Base-by-base conservation (phyloP, 2,888 invertebrate genomes). In the Apamea crenata region DNA sequence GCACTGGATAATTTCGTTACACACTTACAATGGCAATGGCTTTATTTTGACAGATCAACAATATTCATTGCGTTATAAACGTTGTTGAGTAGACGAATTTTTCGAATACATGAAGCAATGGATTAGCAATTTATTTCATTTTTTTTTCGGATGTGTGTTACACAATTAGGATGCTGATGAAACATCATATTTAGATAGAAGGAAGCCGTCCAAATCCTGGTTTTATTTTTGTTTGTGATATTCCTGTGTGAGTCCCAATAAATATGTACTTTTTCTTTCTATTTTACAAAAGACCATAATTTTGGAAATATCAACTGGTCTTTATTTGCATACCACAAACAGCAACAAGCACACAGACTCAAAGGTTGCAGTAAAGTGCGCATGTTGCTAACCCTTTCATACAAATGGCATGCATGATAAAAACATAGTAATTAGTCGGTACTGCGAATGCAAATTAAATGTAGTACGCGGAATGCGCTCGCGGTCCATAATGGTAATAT, bases 361-460 rank as follows among this genome's bases (percentile, higher is more conserved):
- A 50, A 74, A 85, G 21, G 44, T 53, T 40, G 4, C 18, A 29
- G 36, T 61, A 61, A 73, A 69, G 14, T 56, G 50, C 44, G 32
- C 50, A 69, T 56, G 44, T 53, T 53, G 5, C 29, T 32, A 50
- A 72, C 59, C 61, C n/a, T 69, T 69, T 14, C 29, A 66, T 44
- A 79, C 65, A 78, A 84, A 86, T 86, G 56, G 18, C 40, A 32
- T 2, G 59, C 50, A 77, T 76, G 71, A 78, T 83, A 85, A 78
- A 83, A 88, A 85, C 72, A 77, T 75, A 86, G 78, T 73, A 78
- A 85, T 83, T 85, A 85, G 71, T 61, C 32, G 53, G 66, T 75
- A 77, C 77, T 59, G 70, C 47, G 73, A 88, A 88, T 80, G 86
- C 80, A 86, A 87, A 88, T 86, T 88, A 75, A 68, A 67, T 79